Conservation (phyloP, 2,113 vertebrate genomes). For the Phaethornis superciliosus region DNA sequence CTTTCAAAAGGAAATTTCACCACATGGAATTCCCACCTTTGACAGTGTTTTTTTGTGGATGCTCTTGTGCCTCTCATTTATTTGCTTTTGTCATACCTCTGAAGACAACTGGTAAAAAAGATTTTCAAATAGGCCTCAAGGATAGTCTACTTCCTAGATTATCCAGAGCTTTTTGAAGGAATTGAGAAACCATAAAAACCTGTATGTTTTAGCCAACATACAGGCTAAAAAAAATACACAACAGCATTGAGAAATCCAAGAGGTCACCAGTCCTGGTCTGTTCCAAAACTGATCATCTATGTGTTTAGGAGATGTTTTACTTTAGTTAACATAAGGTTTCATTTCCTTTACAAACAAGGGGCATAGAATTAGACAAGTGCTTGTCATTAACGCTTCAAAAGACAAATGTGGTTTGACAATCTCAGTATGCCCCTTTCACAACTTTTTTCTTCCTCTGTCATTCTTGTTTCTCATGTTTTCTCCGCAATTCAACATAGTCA, state of each 20-base stretch:
- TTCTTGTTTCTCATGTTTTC: not conserved
- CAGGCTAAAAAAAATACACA: not conserved
- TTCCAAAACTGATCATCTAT: not conserved
- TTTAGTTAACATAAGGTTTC: not conserved
- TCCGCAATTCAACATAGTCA: not conserved
- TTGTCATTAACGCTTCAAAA: not conserved
- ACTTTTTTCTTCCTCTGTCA: not conserved
- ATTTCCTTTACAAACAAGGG: not conserved
- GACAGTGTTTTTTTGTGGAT: not conserved
- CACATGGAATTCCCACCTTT: not conserved
- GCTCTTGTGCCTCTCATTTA: not conserved
- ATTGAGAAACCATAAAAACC: not conserved
- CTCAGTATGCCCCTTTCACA: not conserved
- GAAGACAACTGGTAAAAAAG: not conserved
- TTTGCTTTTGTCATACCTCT: not conserved
- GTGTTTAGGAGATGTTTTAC: not conserved
- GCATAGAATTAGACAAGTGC: not conserved
- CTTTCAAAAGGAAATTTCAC: not conserved
- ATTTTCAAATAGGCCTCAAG: not conserved
- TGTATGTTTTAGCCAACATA: too few species aligned
- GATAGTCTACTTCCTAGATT: not conserved
- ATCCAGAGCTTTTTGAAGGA: not conserved
- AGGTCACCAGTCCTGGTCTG: accelerated
- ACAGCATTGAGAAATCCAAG: not conserved
- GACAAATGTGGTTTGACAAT: not conserved